Percentiles rank a stretch among this genome's conserved stretches.
Conservation (phyloP, 2,797 vertebrate genomes). For the Sebastes nivosus region DNA sequence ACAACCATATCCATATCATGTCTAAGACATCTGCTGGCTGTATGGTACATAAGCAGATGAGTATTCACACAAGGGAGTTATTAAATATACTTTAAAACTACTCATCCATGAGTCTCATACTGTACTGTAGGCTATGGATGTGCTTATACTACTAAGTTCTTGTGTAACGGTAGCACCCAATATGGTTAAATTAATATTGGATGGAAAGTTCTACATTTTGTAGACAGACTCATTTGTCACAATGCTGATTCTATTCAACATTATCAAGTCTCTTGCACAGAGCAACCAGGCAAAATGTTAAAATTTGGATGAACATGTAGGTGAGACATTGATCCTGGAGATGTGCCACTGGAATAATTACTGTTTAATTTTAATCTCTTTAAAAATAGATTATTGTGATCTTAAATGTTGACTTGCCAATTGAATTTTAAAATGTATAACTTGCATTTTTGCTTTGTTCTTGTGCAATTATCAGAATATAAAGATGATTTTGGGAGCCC, state of each 20-base stretch:
- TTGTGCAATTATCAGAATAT: neutral
- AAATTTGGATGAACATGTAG: neutral
- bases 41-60: neutral
- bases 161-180: neutral
- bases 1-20: constrained; percentile 5
- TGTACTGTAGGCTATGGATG: neutral
- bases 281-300: neutral
- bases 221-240: neutral
- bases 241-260: neutral
- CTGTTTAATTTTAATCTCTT: neutral
- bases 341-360: neutral
- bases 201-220: neutral
- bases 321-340: neutral
- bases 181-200: neutral
- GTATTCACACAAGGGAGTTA: constrained; percentile 2
- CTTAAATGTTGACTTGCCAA: neutral
- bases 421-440: neutral
- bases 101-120: neutral
- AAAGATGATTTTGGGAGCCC: neutral
- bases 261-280: neutral
- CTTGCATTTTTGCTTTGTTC: neutral
- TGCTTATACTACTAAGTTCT: neutral
- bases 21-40: neutral
- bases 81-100: neutral
- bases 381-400: neutral